Base-by-base conservation (phyloP, 2,113 vertebrate species). In the Sorex araneus region DNA sequence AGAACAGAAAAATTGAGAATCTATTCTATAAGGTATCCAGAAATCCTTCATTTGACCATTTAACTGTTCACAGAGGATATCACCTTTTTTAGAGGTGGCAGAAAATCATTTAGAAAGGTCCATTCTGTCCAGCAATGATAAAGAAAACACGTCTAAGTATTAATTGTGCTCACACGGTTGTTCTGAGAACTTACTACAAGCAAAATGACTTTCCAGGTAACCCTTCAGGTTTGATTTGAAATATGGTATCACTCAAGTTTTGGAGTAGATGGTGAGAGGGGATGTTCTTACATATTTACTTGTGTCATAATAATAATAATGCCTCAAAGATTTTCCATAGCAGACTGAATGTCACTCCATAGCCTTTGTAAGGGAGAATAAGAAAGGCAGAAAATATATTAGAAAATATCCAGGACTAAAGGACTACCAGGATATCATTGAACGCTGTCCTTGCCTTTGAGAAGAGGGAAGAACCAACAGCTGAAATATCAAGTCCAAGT, bases 21-120 rank as follows among this genome's bases (percentile, higher is more conserved):
- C 86, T 93, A 82, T 84, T 97, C 92, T 32, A 67, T 2, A 1
- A 88, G 90, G 92, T 96, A 96, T 94, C 88, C 94, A 97, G 96
- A 96, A 95, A 95, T 96, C 63, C 63, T 98, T 98, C 97, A 97
- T 97, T 97, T 96, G 93, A 79, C 92, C 95, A 78, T 95, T 96
- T 93, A 90, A 93, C 90, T 95, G 87, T 96, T 97, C 94, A 93
- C 94, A 97, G 95, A 92, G 91, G 92, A 96, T 97, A 97, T 97
- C 97, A 96, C 95, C n/a, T n/a, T 98, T 98, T 97, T 84, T 95
- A 84, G 95, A 89, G 95, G 94, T 97, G 97, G 97, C 97, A 98
- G 97, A 97, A 98, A 98, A 98, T 98, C 98, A 92, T 97, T 98
- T 88, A 89, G 77, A 95, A 82, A 97, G 94, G 95, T 96, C 95